Evolutionary conservation across 2,888 invertebrate genomes (phyloP), one percentile per base, ranked within the genome.

Genomic region (Cyclophora punctaria): DNA sequence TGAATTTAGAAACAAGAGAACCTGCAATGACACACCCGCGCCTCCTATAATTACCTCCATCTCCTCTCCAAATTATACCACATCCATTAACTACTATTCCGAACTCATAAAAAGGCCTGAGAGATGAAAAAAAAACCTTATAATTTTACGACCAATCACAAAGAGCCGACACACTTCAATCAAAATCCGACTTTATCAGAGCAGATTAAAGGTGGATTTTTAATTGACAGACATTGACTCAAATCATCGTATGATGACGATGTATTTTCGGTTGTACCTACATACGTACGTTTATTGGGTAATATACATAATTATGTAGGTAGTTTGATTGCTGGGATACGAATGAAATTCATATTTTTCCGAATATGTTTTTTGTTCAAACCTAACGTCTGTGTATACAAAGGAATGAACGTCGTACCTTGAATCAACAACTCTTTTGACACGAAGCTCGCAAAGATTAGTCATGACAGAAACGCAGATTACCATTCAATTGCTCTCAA

Each of bases 21-120:
- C 80, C 80, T 20, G 75, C 86, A 88, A 87, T 87, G 87, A 88
- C 87, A 87, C 82, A 80, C 59, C 44, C 75, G 63, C 71, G 75
- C 74, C 47, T 73, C 76, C 82, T 79, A 74, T 84, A 83, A 88
- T 86, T 88, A 86, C 83, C 80, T 5, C 72, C 71, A 63, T 67
- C 66, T 69, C 66, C 69, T 67, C 63, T 72, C 80, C 65, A 85
- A 87, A 87, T 87, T 86, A 86, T 83, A 58, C 55, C 48, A 48
- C 75, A 69, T 69, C 80, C 84, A 83, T 83, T 82, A 84, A 77
- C 80, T 78, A 82, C 81, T 82, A 83, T 76, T 74, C 77, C 77
- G 69, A 67, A 71, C 73, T 74, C 81, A 83, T 81, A 85, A 85
- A 85, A 84, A 84, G 74, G 63, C 65, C 60, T 53, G 56, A 56